These are phyloP conservation scores for Centroberyx gerrardi DNA, from an alignment of 2,797 vertebrate genomes.

Conservation along the genomic window DNA sequence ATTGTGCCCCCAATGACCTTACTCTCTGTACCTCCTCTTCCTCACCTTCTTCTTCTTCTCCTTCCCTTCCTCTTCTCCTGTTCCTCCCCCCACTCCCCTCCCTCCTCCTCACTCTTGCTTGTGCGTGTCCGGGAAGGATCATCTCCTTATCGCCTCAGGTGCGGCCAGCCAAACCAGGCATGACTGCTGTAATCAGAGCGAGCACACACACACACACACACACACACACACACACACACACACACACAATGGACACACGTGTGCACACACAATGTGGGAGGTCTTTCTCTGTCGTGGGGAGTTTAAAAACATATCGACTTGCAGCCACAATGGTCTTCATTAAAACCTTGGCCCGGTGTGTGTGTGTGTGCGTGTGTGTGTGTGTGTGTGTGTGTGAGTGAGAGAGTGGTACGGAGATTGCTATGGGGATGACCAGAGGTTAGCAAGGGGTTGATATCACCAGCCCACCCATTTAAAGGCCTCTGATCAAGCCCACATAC, in stretches of 20 bases:
- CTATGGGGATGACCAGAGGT: conserved; percentile 51
- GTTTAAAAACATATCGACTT: conserved; percentile 77
- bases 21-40: neutral
- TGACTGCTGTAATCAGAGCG: conserved; percentile 71
- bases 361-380: conserved; percentile 31
- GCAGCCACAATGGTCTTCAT: conserved; percentile 68
- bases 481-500: conserved; percentile 47
- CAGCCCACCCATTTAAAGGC: conserved; percentile 63
- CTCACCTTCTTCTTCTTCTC: neutral
- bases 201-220: conserved; percentile 50
- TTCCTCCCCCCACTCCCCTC: neutral
- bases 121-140: conserved; percentile 56
- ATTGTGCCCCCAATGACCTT: neutral
- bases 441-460: conserved; percentile 51
- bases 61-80: conserved; percentile 16
- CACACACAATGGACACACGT: conserved; percentile 18
- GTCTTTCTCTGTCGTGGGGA: conserved; percentile 57
- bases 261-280: conserved; percentile 67
- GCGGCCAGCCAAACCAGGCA: conserved; percentile 67
- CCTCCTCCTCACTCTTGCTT: conserved; percentile 27
- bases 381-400: conserved; percentile 30
- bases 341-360: conserved; percentile 55
- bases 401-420: conserved; percentile 47
- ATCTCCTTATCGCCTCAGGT: conserved; percentile 72
- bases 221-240: conserved; percentile 6